Conservation (phyloP, 2,113 vertebrate species). For the Sinocyclocheilus anophthalmus region DNA sequence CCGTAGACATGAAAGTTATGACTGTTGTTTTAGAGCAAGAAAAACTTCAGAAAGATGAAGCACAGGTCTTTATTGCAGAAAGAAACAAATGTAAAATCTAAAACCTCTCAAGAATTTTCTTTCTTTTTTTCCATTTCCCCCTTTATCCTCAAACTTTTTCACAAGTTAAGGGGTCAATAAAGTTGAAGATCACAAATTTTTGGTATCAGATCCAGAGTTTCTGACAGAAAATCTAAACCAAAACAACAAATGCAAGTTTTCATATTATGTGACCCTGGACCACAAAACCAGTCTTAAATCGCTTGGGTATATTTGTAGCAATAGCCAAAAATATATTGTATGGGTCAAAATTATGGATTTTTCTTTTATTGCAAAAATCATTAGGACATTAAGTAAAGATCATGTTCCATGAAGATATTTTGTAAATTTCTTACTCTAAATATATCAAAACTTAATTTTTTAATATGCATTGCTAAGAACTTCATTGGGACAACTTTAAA, state of each 20-base stretch:
- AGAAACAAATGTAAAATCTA: constrained; percentile 1
- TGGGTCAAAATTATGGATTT: too few species aligned
- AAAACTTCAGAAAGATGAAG: constrained; percentile 20
- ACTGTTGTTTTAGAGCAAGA: constrained; percentile 41
- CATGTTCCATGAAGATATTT: too few species aligned
- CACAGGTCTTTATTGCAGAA: constrained; percentile 4
- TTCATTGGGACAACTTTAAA: too few species aligned
- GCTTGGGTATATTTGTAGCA: too few species aligned
- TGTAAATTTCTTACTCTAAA: too few species aligned
- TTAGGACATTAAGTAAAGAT: too few species aligned
- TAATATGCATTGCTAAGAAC: too few species aligned
- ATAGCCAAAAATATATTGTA: too few species aligned
- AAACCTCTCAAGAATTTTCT: background rate
- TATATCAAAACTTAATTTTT: too few species aligned
- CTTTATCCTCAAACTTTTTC: background rate
- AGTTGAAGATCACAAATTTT: background rate
- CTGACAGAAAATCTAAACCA: background rate
- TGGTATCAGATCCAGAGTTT: background rate
- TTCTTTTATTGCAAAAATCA: too few species aligned
- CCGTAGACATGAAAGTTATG: constrained; percentile 42
- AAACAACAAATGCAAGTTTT: background rate
- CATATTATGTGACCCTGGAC: background rate
- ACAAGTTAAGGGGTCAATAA: background rate
- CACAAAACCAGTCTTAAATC: too few species aligned
- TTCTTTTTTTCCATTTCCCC: background rate